Evolutionary conservation across 2,888 invertebrate species (phyloP).

Genomic region (Phyllotreta cruciferae): DNA sequence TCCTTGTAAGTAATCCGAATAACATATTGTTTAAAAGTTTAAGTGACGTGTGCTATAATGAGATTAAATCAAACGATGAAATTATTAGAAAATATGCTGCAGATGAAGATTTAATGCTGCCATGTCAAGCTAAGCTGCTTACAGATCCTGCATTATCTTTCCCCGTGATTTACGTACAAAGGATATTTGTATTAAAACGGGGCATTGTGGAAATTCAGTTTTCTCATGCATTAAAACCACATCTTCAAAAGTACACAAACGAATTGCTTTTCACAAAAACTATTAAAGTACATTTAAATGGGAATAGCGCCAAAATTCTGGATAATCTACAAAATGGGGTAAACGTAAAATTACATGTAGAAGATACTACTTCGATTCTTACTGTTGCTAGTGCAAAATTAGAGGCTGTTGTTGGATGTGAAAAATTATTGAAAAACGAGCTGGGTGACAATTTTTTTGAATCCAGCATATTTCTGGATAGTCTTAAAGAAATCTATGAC

Average conservation of each 20-base stretch:
- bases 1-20: constrained; percentile 44
- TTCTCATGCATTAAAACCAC: constrained; percentile 22
- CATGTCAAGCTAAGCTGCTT: constrained; percentile 42
- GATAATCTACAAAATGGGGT: constrained; percentile 31
- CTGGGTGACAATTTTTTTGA: constrained; percentile 23
- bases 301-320: constrained; percentile 34
- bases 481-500: constrained; percentile 24
- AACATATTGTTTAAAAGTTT: constrained; percentile 42
- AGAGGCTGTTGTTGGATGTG: constrained; percentile 30
- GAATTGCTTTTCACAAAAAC: constrained; percentile 26
- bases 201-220: constrained; percentile 29
- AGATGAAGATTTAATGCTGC: constrained; percentile 34
- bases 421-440: constrained; percentile 23
- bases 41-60: constrained; percentile 43
- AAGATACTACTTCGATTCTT: constrained; percentile 11
- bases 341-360: constrained; percentile 11
- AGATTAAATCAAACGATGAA: constrained; percentile 31
- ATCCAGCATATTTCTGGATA: constrained; percentile 27
- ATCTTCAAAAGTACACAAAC: constrained; percentile 30
- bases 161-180: constrained; percentile 38
- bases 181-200: constrained; percentile 36
- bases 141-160: constrained; percentile 27
- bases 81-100: constrained; percentile 16
- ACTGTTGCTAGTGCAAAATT: constrained; percentile 30
- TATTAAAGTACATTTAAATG: constrained; percentile 37